A percentile compares a stretch with the other conserved stretches of the same genome.
Evolutionary conservation across 2,888 invertebrate species (phyloP).

Genomic region (Orchesella flavescens): DNA sequence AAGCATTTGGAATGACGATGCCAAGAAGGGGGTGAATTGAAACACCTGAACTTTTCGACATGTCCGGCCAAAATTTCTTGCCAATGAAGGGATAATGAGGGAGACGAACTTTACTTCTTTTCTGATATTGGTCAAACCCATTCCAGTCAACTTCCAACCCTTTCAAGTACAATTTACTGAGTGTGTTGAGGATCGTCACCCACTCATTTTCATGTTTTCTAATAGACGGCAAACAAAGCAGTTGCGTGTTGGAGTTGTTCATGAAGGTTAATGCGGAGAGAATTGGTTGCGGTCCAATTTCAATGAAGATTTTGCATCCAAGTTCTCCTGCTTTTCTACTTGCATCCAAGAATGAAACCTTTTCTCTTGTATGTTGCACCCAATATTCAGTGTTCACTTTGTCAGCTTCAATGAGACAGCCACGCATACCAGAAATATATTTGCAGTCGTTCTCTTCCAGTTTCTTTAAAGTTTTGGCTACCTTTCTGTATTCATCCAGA

Average conservation of each 20-base stretch:
- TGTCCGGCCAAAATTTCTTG: slow-evolving; percentile 56
- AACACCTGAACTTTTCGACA: neutral
- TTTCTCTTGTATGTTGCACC: slow-evolving; percentile 62
- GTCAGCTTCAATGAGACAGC: neutral
- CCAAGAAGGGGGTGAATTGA: slow-evolving; percentile 1
- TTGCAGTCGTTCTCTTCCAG: neutral
- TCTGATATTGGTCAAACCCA: slow-evolving; percentile 40
- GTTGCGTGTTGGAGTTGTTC: slow-evolving; percentile 13
- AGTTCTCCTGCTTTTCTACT: slow-evolving; percentile 24
- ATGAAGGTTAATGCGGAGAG: slow-evolving; percentile 61
- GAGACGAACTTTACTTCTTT: slow-evolving; percentile 40
- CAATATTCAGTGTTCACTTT: slow-evolving; percentile 59
- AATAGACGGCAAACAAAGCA: slow-evolving; percentile 57
- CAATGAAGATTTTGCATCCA: slow-evolving; percentile 51
- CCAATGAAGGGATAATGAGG: slow-evolving; percentile 63
- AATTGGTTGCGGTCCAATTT: slow-evolving; percentile 66
- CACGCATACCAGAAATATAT: slow-evolving; percentile 65
- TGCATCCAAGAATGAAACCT: slow-evolving; percentile 55
- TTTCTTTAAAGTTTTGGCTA: neutral
- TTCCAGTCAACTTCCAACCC: slow-evolving; percentile 62
- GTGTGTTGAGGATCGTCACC: neutral
- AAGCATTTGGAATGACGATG: slow-evolving; percentile 26
- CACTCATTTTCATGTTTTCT: neutral
- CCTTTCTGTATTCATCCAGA: neutral
- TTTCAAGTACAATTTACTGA: slow-evolving; percentile 8